A percentile compares a stretch with the other conserved stretches of the same genome.
Evolutionary conservation across 2,888 invertebrate species (phyloP).

Genomic region (Homarus gammarus): DNA sequence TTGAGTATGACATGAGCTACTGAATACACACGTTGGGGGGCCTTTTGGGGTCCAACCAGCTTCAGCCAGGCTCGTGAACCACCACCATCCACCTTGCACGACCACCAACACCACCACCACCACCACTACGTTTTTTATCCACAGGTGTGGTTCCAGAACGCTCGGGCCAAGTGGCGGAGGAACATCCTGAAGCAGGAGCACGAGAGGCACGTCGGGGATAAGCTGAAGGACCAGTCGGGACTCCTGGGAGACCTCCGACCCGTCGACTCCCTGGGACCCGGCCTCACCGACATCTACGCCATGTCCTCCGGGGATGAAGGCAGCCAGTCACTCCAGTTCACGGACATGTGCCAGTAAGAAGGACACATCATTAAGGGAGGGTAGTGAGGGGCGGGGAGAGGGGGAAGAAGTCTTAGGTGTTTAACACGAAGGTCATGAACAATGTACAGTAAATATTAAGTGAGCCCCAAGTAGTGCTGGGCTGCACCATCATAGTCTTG

Average conservation of each 20-base stretch:
- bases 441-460: slow-evolving; percentile 10
- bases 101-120: slow-evolving; percentile 40
- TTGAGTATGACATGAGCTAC: slow-evolving; percentile 8
- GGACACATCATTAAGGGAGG: background rate
- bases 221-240: slow-evolving; percentile 70
- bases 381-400: background rate
- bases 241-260: slow-evolving; percentile 62
- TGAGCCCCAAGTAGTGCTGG: background rate
- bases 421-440: background rate
- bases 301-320: slow-evolving; percentile 75
- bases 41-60: slow-evolving; percentile 4
- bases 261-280: slow-evolving; percentile 68
- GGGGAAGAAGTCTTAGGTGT: background rate
- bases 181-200: slow-evolving; percentile 79
- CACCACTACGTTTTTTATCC: slow-evolving; percentile 36
- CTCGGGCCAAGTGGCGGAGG: slow-evolving; percentile 97
- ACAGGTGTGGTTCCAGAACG: slow-evolving; percentile 99
- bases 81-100: slow-evolving; percentile 5
- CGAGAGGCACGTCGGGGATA: slow-evolving; percentile 71
- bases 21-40: slow-evolving; percentile 5
- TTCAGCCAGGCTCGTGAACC: slow-evolving; percentile 2
- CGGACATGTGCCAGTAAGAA: slow-evolving; percentile 61
- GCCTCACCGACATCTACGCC: slow-evolving; percentile 73
- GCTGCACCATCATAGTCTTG: background rate
- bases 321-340: slow-evolving; percentile 62